A percentile compares a stretch with the other conserved stretches of the same genome.
Conservation (phyloP, 2,797 vertebrate species). For the Lacerta viridis region DNA sequence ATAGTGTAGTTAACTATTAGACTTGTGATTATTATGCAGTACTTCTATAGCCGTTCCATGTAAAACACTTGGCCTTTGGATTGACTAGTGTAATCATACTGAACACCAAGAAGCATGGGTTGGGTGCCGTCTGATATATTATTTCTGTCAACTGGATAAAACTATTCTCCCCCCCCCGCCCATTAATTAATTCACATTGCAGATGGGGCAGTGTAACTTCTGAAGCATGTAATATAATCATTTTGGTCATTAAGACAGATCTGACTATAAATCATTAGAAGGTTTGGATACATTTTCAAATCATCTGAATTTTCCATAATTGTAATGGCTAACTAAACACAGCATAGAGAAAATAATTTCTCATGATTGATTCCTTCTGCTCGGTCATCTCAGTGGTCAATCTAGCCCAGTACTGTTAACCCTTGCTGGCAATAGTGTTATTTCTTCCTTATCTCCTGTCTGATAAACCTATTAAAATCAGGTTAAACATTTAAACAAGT, state of each 20-base stretch:
- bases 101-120: neutral
- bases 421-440: neutral
- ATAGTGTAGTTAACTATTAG: too few species aligned
- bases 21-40: too few species aligned
- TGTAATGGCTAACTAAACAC: neutral
- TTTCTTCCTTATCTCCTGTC: neutral
- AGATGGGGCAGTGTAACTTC: slow-evolving; percentile 9
- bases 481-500: too few species aligned
- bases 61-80: neutral
- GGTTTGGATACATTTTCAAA: neutral
- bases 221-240: neutral
- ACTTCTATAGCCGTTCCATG: neutral
- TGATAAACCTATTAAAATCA: too few species aligned
- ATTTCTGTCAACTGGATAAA: neutral
- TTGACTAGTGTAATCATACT: slow-evolving; percentile 8
- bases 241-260: neutral
- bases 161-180: neutral
- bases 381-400: neutral
- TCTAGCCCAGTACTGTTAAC: neutral
- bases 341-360: neutral
- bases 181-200: neutral
- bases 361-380: neutral
- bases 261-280: slow-evolving; percentile 14
- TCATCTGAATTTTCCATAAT: neutral
- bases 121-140: neutral